Evolutionary conservation across 2,113 vertebrate species (phyloP).

Genomic region (Cephalopterus ornatus): DNA sequence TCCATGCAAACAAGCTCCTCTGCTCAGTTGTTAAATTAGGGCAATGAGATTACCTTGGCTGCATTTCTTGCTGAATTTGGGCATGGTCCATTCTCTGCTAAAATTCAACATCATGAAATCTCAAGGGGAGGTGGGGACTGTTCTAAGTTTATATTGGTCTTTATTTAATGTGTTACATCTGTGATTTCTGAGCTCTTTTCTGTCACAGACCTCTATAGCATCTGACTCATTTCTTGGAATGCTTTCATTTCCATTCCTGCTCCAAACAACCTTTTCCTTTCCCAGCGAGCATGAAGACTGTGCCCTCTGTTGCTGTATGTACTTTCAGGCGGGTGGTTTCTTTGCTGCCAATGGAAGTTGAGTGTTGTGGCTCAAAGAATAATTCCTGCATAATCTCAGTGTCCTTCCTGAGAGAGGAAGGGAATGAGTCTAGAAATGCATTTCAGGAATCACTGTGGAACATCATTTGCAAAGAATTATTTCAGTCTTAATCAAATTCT

Average conservation of each 20-base stretch:
- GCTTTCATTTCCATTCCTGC: not conserved
- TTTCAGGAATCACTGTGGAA: not conserved
- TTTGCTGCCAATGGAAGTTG: conserved; percentile 18
- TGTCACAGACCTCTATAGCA: conserved; percentile 26
- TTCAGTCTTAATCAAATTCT: not conserved
- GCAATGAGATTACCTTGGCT: not conserved
- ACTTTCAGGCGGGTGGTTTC: not conserved
- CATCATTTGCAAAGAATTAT: not conserved
- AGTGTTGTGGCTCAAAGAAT: not conserved
- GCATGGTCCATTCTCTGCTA: not conserved
- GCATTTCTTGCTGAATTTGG: not conserved
- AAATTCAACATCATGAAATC: not conserved
- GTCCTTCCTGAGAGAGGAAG: conserved; percentile 24
- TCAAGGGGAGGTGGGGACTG: not conserved
- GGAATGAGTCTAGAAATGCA: not conserved
- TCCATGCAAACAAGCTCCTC: not conserved
- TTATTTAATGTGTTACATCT: conserved; percentile 11
- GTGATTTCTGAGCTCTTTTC: conserved; percentile 31
- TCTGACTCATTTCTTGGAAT: conserved; percentile 55
- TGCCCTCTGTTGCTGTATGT: conserved; percentile 42
- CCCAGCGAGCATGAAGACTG: not conserved
- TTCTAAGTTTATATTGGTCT: not conserved
- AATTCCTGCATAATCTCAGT: not conserved
- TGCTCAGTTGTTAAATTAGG: not conserved
- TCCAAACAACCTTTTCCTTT: conserved; percentile 38